Evolutionary conservation across 2,797 vertebrate species (phyloP), one percentile per base, ranked within the genome.

Genomic region (Rhinella marina): DNA sequence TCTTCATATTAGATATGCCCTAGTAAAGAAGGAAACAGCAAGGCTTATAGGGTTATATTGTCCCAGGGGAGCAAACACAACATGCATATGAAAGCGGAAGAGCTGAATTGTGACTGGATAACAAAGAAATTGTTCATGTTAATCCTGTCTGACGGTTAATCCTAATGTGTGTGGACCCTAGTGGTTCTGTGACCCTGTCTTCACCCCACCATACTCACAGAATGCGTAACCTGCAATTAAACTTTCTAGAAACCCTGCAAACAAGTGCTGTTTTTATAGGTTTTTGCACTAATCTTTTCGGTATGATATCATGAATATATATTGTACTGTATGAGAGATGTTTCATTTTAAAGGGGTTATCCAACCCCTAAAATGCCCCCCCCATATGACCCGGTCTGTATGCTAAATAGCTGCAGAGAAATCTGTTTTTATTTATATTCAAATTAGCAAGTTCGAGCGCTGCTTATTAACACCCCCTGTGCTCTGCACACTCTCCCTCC

Each of bases 11-110:
- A 57, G 12, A 41, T 84, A 32, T 54, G 32, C 50, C 68, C 19
- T 11, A 48, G 29, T 19, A 80, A 73, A 41, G 12, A 73, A 27
- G 32, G 17, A 73, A 23, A 48, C 82, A 59, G 27, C 27, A 59
- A n/a, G 54, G 82, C 68, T 73, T 73, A 75, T 73, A 73, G 82
- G 19, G 73, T 84, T 84, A 84, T 32, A 59, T n/a, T 73, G 8
- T 84, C 66, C 66, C 68, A 54, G 32, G 68, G 25, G 68, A 73
- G 21, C 54, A 84, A 73, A 73, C 52, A 84, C 41, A 83, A 83
- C 25, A 72, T 27, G 56, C 27, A 73, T 56, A 21, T 72, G 66
- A 56, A 84, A 73, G 66, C 48, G 27, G 27, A 84, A 84, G 19
- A 57, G 52, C 68, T 48, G 73, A 57, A 73, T 84, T 57, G 50